Evolutionary conservation across 2,797 vertebrate genomes (phyloP).

Genomic region (Hydrophis major): DNA sequence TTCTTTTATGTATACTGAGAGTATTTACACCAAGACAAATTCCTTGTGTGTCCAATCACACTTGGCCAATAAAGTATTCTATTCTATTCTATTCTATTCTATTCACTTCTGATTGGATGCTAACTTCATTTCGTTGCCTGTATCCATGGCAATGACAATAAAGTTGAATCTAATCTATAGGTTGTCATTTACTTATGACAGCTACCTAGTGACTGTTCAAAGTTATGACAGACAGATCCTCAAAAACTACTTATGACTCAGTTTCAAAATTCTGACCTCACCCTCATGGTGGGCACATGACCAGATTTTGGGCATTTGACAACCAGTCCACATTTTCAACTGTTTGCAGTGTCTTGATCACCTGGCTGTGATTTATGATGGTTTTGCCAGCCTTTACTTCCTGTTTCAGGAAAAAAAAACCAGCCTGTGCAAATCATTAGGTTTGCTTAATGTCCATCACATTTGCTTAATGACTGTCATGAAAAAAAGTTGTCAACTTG

Average conservation of each 20-base stretch:
- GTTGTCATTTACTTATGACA: no score
- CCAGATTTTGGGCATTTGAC: not conserved
- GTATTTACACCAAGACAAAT: no score
- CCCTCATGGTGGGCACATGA: not conserved
- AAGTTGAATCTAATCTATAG: not conserved
- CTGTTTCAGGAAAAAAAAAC: not conserved
- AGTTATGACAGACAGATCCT: not conserved
- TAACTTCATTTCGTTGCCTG: no score
- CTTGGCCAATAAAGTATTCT: no score
- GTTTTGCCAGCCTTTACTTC: not conserved
- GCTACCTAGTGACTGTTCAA: not conserved
- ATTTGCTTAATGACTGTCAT: not conserved
- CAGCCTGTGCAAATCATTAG: not conserved
- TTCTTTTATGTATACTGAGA: no score
- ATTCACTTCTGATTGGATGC: no score
- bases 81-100: no score
- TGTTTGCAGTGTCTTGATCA: not conserved
- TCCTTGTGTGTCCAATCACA: no score
- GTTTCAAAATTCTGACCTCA: not conserved
- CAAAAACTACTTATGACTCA: not conserved
- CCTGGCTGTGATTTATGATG: not conserved
- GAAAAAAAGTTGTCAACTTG: not conserved
- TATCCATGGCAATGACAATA: no score
- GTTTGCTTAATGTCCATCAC: not conserved
- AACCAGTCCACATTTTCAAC: not conserved